Conservation (phyloP, 1,140 invertebrate genomes). For the Brachystomella parvula region DNA sequence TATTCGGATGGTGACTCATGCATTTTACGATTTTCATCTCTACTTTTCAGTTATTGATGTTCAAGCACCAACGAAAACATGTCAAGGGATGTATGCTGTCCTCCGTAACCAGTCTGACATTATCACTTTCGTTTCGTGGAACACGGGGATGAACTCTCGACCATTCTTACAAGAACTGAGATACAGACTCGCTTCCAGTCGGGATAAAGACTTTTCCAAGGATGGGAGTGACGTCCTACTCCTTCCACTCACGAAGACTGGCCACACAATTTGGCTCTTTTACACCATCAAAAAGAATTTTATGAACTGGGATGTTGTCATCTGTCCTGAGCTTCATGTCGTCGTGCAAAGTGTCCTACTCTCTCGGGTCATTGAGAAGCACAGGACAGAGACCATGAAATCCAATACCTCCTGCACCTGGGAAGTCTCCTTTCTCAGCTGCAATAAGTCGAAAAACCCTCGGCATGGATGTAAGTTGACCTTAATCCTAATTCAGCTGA, state of each 20-base stretch:
- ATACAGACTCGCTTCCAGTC: background rate
- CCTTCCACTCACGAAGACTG: background rate
- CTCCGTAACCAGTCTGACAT: background rate
- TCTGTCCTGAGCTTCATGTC: background rate
- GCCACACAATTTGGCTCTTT: background rate
- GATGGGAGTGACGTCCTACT: background rate
- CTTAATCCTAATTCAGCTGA: background rate
- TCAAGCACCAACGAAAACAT: background rate
- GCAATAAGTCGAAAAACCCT: background rate
- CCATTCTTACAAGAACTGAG: background rate
- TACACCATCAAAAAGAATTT: background rate
- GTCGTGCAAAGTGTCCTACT: background rate
- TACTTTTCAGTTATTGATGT: slow-evolving; percentile 1
- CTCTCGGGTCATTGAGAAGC: background rate
- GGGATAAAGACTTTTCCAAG: background rate
- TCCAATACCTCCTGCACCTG: background rate
- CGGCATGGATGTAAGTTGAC: background rate
- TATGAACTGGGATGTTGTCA: background rate
- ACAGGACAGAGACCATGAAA: background rate
- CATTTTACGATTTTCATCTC: too few relatives aligned
- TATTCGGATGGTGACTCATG: too few relatives aligned
- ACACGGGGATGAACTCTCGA: background rate
- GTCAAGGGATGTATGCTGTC: slow-evolving; percentile 3
- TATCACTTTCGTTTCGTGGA: background rate
- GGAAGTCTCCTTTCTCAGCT: background rate